Conservation (phyloP, 1,140 invertebrate genomes). For the Sycobia sp. region DNA sequence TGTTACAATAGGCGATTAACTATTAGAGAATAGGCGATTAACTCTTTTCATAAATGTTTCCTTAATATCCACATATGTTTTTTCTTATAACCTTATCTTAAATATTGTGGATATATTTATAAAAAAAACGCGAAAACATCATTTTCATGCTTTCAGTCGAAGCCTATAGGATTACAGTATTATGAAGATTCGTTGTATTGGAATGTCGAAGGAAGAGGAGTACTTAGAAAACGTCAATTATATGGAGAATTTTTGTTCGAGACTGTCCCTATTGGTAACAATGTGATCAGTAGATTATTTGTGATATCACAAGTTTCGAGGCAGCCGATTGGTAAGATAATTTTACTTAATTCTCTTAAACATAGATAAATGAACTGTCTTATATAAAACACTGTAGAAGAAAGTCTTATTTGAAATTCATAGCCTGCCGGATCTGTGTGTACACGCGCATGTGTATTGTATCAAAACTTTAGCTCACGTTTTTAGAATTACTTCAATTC, state of each 20-base stretch:
- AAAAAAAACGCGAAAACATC: no score
- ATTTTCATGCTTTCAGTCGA: neutral
- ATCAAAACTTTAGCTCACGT: no score
- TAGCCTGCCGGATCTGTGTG: no score
- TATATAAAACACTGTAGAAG: no score
- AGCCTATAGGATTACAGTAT: constrained; percentile 19
- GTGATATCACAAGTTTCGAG: constrained; percentile 26
- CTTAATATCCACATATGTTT: neutral
- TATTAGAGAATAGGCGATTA: neutral
- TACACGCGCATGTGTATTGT: no score
- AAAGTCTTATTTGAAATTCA: no score
- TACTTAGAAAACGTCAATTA: constrained; percentile 19
- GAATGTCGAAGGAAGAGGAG: constrained; percentile 8
- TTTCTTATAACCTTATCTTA: neutral
- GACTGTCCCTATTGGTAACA: neutral
- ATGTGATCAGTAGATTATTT: constrained; percentile 15
- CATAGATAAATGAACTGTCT: no score
- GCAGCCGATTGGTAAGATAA: constrained; percentile 17
- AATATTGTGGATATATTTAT: neutral
- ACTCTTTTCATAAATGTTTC: neutral
- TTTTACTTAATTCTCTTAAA: no score
- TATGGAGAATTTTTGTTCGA: constrained; percentile 15
- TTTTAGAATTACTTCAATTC: no score
- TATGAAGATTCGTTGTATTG: constrained; percentile 30
- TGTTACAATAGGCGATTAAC: no score